Conservation (phyloP, 2,113 vertebrate genomes). For the Calypte anna region DNA sequence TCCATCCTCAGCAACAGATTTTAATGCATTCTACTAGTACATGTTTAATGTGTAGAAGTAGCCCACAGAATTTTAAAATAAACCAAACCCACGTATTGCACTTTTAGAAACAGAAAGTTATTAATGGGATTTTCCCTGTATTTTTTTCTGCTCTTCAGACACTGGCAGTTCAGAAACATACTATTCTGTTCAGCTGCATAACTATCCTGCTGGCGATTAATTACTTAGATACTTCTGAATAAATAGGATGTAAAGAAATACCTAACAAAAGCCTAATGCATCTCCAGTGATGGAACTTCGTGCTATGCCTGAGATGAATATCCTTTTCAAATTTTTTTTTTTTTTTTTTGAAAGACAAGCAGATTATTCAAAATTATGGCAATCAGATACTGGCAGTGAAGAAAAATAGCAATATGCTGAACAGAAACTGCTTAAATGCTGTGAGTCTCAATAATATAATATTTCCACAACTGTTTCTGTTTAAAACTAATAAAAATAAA, state of each 20-base stretch:
- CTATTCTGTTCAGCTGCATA: neutral
- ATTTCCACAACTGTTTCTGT: slow-evolving; percentile 84
- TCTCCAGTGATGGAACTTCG: neutral
- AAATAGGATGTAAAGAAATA: slow-evolving; percentile 38
- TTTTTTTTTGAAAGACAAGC: slow-evolving; percentile 68
- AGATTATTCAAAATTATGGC: slow-evolving; percentile 77
- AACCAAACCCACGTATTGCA: neutral
- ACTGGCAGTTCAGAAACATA: neutral
- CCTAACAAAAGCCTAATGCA: slow-evolving; percentile 47
- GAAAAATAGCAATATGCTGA: slow-evolving; percentile 66
- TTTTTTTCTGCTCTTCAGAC: slow-evolving; percentile 44
- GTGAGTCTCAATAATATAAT: slow-evolving; percentile 71
- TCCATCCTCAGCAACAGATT: slow-evolving; percentile 28
- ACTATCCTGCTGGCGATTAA: neutral
- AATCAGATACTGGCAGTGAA: slow-evolving; percentile 69
- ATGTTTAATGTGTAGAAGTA: neutral
- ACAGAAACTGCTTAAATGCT: slow-evolving; percentile 77
- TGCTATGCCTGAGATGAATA: slow-evolving; percentile 50
- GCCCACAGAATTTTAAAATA: slow-evolving; percentile 42
- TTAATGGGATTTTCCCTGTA: neutral
- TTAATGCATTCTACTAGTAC: neutral
- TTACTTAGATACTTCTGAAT: slow-evolving; percentile 50
- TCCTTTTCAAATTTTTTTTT: slow-evolving; percentile 44
- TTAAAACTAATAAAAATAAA: slow-evolving; percentile 85
- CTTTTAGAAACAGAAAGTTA: slow-evolving; percentile 17